These are phyloP conservation scores for Trachelus stipa DNA, from an alignment of 2,888 invertebrate genomes.

Conservation along the genomic window DNA sequence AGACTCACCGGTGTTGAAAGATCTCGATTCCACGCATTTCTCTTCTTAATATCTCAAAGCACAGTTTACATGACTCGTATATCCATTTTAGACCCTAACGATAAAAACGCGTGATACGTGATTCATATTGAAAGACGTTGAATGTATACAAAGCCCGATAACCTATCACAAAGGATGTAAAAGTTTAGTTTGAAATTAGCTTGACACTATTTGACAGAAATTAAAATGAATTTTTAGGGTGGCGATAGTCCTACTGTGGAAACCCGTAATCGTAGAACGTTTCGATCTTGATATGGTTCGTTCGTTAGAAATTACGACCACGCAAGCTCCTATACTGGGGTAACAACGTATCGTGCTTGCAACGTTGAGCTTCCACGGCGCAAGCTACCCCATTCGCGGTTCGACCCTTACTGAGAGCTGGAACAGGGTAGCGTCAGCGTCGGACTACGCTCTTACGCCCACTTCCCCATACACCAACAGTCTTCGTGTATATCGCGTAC, in stretches of 20 bases:
- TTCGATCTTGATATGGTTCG: neutral
- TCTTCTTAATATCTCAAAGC: neutral
- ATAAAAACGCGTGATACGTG: neutral
- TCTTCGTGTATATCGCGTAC: neutral
- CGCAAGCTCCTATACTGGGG: neutral
- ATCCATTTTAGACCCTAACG: neutral
- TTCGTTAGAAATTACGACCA: neutral
- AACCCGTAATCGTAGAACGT: neutral
- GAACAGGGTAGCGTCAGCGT: constrained; percentile 4
- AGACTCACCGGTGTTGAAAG: neutral
- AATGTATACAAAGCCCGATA: neutral
- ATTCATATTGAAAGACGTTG: neutral
- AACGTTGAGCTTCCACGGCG: constrained; percentile 14
- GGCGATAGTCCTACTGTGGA: neutral
- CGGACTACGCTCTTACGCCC: neutral
- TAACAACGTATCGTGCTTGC: neutral
- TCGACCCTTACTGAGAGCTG: constrained; percentile 50
- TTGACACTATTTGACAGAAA: neutral
- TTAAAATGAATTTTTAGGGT: neutral
- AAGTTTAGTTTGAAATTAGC: neutral
- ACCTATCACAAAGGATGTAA: neutral
- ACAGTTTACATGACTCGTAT: neutral
- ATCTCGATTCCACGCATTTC: neutral
- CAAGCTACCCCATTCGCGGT: constrained; percentile 50
- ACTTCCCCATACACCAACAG: neutral